Evolutionary conservation across 2,888 invertebrate genomes (phyloP).

Genomic region (Liodrosophila aerea): DNA sequence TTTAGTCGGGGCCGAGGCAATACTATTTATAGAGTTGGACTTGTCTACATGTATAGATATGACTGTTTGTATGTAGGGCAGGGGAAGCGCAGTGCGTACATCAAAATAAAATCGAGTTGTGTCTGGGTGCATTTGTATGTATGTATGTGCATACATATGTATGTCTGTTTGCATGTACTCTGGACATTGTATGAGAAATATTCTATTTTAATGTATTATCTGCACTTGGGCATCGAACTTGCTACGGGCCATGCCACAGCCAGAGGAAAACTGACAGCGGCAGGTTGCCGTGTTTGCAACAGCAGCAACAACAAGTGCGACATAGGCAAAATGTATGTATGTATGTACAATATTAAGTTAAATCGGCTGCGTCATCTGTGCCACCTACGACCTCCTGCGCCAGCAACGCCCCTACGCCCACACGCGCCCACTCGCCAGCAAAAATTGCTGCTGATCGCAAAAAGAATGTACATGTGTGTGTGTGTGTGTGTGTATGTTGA

Average conservation of each 20-base stretch:
- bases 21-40: constrained; percentile 56
- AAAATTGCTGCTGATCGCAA: constrained; percentile 42
- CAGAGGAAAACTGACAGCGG: constrained; percentile 38
- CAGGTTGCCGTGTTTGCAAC: constrained; percentile 26
- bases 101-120: constrained; percentile 49
- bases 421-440: not conserved
- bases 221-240: constrained; percentile 74
- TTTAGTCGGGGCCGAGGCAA: constrained; percentile 33
- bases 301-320: constrained; percentile 1
- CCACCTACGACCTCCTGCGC: constrained; percentile 48
- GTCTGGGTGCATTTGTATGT: constrained; percentile 43
- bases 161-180: constrained; percentile 53
- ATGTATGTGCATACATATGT: constrained; percentile 19
- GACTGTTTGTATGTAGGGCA: constrained; percentile 21
- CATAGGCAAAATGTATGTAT: constrained; percentile 1
- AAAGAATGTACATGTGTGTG: too few relatives aligned
- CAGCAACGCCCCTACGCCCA: constrained; percentile 7
- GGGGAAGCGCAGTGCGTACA: constrained; percentile 50
- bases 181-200: constrained; percentile 55
- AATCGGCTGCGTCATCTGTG: constrained; percentile 51
- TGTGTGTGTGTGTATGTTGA: too few relatives aligned
- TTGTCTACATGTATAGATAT: constrained; percentile 16
- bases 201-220: constrained; percentile 71
- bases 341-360: constrained; percentile 21
- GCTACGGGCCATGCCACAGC: constrained; percentile 49